Evolutionary conservation across 2,888 invertebrate genomes (phyloP), one percentile per base, ranked within the genome.

Genomic region (Teinopalpus imperialis): DNA sequence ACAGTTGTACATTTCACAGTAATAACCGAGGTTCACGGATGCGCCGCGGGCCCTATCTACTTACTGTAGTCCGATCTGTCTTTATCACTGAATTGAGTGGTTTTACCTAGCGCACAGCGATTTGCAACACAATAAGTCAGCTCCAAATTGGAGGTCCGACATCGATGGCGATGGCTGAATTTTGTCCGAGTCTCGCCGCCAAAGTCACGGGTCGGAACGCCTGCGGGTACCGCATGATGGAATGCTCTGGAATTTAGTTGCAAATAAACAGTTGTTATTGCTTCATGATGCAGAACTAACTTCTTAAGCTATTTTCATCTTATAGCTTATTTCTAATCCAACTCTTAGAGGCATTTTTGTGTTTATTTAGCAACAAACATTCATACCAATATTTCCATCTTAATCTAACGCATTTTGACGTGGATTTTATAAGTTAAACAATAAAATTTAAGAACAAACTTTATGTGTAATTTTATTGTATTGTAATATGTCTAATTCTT

Each of bases 131-230:
- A 46, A 51, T 47, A 49, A 49, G 49, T 50, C 49, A 24, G 48
- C 35, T 49, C 42, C 51, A 56, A 56, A 48, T 56, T 58, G 54
- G 55, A 52, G 53, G 54, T 52, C 53, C 43, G 40, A 24, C 32
- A 24, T 31, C 34, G 49, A 43, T 51, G 44, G 51, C 45, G 51
- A 34, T 48, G 44, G 36, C 18, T 43, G 45, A 49, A 62, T 64
- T 74, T 71, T 64, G 67, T 63, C 55, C 55, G 55, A 51, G 61
- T 70, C 71, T 67, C 56, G 57, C 66, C 61, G 70, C 72, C 69
- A 66, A 61, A 61, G 60, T 54, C 50, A 52, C 55, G 58, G n/a
- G 48, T 39, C 53, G 43, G 34, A 49, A 26, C 60, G 65, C 68
- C 58, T 49, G 54, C 59, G 69, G 59, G 53, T 56, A 53, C 53